phyloP scores from a whole-genome alignment of 2,113 vertebrate genomes.

The Pseudopipra pipra region DNA sequence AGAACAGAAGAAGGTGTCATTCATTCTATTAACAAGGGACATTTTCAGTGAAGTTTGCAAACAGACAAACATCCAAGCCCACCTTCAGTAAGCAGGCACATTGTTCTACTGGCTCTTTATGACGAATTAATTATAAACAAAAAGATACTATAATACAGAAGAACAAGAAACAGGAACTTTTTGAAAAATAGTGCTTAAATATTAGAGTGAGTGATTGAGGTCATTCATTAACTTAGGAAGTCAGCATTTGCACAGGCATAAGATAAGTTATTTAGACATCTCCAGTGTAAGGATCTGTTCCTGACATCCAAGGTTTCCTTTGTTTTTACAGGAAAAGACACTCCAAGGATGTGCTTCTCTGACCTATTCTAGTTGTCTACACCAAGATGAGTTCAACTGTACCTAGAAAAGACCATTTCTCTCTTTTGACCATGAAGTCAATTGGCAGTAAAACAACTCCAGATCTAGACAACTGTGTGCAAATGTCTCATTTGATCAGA shows the following conservation, averaged over 20 bases:
- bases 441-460: neutral
- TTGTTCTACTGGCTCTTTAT: neutral
- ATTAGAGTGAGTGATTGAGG: neutral
- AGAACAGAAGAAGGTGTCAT: neutral
- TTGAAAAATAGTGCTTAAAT: neutral
- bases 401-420: neutral
- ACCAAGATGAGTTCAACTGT: neutral
- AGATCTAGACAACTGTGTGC: neutral
- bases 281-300: neutral
- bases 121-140: neutral
- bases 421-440: neutral
- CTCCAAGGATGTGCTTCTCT: neutral
- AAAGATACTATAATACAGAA: neutral
- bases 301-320: neutral
- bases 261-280: neutral
- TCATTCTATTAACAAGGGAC: neutral
- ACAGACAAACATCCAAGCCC: neutral
- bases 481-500: neutral
- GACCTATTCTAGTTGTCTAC: neutral
- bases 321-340: neutral
- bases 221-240: neutral
- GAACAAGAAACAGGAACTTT: neutral
- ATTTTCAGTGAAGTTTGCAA: neutral
- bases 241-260: neutral
- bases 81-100: neutral